Base-by-base conservation (phyloP, 1,140 invertebrate genomes). In the Anastrepha obliqua region DNA sequence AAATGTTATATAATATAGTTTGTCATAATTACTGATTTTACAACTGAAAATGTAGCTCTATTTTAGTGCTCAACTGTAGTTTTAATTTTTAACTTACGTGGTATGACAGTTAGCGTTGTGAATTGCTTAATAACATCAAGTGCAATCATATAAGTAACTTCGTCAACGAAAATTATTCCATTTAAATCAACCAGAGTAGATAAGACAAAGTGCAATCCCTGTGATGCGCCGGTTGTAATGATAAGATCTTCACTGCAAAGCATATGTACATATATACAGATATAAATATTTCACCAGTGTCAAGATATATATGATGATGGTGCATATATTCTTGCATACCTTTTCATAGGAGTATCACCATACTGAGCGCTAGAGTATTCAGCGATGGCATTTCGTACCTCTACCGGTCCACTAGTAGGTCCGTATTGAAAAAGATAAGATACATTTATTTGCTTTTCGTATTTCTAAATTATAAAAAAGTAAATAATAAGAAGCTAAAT, bases 111-210 rank as follows among this genome's bases (percentile, higher is more conserved):
- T 86, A 95, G 93, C 6, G 94, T 91, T 44, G 95, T 94, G 89
- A 95, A 95, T 67, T 95, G 93, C 87, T 93, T 93, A 88, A 96
- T 94, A 7, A 93, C 91, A 65, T 95, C 94, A 11, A 96, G 89
- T 8, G 95, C 96, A 89, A 95, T 94, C 94, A 96, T 96, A 89
- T 96, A 96, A 15, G 95, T 95, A 51, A 94, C 95, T 91, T 96
- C 95, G 89, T 96, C 96, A 9, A 96, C 94, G 90, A 96, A 96
- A 60, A 96, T 94, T 44, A 95, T 91, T 3, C 94, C 94, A 86
- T 94, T 93, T 15, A 94, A 94, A n/a, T 94, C 93, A 62, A 96
- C 92, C 58, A 96, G 89, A 7, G 94, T 94, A 17, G 94, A 94
- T 1, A 96, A 89, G n/a, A 95, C 89, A 39, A 96, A 88, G 89